Evolutionary conservation across 2,797 vertebrate species (phyloP).

Genomic region (Semaprochilodus insignis): DNA sequence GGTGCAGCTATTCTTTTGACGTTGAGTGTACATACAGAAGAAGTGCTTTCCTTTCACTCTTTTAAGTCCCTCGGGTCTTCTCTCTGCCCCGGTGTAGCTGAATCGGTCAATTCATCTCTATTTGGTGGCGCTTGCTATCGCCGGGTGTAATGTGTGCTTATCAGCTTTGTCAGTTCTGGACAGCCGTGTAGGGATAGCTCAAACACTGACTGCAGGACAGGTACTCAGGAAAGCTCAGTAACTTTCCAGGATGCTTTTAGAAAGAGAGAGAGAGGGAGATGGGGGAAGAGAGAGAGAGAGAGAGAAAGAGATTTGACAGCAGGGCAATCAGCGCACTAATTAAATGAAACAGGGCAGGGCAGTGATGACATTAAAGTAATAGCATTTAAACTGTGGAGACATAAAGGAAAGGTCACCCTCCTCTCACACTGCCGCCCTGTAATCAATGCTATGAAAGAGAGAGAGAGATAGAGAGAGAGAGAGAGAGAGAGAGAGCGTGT

Average conservation of each 20-base stretch:
- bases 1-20: too few species aligned
- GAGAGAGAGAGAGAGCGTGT: constrained; percentile 34
- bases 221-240: not conserved
- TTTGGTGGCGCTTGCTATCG: not conserved
- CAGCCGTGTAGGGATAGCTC: not conserved
- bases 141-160: not conserved
- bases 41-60: not conserved
- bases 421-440: constrained; percentile 65
- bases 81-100: not conserved
- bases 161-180: not conserved
- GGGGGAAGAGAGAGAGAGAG: constrained; percentile 11
- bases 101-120: not conserved
- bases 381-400: constrained; percentile 65
- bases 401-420: constrained; percentile 70
- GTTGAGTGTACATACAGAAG: too few species aligned
- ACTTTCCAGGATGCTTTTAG: constrained; percentile 8
- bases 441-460: constrained; percentile 59
- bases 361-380: constrained; percentile 70
- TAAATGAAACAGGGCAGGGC: constrained; percentile 63
- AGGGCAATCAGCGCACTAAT: constrained; percentile 64
- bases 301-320: constrained; percentile 23
- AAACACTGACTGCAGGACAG: not conserved
- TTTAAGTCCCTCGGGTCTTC: not conserved
- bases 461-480: constrained; percentile 51
- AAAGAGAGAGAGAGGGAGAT: constrained; percentile 37